Evolutionary conservation across 2,113 vertebrate species (phyloP), one percentile per base, ranked within the genome.

Genomic region (Donacobius atricapilla): DNA sequence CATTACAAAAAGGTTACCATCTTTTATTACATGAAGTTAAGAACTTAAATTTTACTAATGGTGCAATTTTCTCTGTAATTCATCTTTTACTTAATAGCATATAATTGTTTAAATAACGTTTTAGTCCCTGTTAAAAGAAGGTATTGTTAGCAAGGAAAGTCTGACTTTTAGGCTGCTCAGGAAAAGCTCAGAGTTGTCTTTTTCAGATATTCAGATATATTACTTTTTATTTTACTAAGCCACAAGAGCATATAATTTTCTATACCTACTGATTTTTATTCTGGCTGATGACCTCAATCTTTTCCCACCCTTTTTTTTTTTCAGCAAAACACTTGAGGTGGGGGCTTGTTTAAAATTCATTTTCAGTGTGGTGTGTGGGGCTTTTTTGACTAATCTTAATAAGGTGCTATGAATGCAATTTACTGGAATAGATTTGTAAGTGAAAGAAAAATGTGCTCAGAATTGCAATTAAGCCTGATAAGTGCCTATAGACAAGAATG

Each of bases 21-120:
- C 90, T 95, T 96, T 97, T 96, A 93, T 93, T 96, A 95, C 47
- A 79, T 33, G 70, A 97, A 96, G 82, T 92, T 97, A 96, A 97
- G 90, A 97, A 96, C 84, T 96, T 97, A 97, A 95, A 95, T 97
- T 97, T 96, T 95, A 96, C 96, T 98, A 98, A 98, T 97, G 93
- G 89, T 95, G 78, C 80, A 97, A 97, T 98, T 98, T 98, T 96
- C 93, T 96, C 85, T 48, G 71, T 96, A 97, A 97, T 97, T 97
- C 56, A 94, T 97, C 97, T 94, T 97, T 97, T 91, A 89, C 85
- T 97, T 97, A 98, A 97, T 96, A 97, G 66, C 54, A 85, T 56
- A 89, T 96, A 97, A 98, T 98, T 97, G 76, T 96, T 96, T 96
- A 95, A 98, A 96, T 94, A 97, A 96, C 48, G 42, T 94, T 93